A percentile compares a stretch with the other conserved stretches of the same genome.
Conservation (phyloP, 1,140 invertebrate genomes). For the Ladona fulva region DNA sequence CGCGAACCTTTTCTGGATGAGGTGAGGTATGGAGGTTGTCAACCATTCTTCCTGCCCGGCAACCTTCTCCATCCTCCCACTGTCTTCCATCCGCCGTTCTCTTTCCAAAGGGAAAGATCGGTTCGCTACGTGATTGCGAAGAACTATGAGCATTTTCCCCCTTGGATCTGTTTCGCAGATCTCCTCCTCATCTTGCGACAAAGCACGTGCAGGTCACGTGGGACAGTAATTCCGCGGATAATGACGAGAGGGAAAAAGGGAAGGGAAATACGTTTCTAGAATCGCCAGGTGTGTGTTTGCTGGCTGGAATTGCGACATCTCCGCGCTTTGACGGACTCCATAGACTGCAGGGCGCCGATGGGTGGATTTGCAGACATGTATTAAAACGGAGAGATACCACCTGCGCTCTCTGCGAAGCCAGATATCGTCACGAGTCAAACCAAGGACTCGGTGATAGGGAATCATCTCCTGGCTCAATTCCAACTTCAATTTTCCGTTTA, state of each 20-base stretch:
- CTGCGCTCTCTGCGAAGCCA: no score
- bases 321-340: background rate
- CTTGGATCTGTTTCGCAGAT: background rate
- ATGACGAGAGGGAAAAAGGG: background rate
- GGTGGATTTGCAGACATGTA: background rate
- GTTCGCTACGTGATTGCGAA: background rate
- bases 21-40: no score
- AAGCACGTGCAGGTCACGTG: background rate
- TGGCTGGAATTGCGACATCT: background rate
- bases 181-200: background rate
- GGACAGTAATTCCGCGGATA: background rate
- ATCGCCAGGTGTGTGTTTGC: background rate
- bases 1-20: background rate
- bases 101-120: background rate
- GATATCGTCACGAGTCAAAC: no score
- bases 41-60: background rate
- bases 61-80: background rate
- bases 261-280: background rate
- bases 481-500: no score
- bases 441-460: no score
- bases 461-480: no score
- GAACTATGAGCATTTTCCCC: background rate
- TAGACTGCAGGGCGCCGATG: slow-evolving; percentile 1
- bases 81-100: background rate
- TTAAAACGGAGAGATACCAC: background rate